phyloP scores from a whole-genome alignment of 2,797 vertebrate genomes.

The Halcyon smyrnensis region DNA sequence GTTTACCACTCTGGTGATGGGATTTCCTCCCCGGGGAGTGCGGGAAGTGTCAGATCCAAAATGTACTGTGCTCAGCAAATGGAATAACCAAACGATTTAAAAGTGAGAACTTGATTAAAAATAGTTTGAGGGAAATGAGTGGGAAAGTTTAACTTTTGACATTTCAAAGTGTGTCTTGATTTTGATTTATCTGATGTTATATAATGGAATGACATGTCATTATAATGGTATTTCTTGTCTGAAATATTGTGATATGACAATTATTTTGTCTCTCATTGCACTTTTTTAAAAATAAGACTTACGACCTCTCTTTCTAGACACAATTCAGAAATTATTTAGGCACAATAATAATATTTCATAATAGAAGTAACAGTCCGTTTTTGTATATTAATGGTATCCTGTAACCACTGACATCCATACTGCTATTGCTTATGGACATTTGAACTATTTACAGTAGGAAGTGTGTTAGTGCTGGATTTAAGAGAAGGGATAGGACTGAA shows the following conservation, averaged over 20 bases:
- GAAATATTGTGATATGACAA: background rate
- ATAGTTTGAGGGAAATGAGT: background rate
- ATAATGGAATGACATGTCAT: background rate
- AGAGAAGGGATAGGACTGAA: background rate
- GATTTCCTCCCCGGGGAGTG: background rate
- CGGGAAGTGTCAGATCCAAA: background rate
- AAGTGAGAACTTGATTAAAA: background rate
- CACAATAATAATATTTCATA: background rate
- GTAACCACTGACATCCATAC: fast-evolving
- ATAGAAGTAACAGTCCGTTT: background rate
- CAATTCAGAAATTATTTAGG: background rate
- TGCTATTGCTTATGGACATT: background rate
- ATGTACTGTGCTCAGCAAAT: background rate
- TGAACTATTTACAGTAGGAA: background rate
- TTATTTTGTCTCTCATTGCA: background rate
- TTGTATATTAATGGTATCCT: background rate
- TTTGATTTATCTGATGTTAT: background rate
- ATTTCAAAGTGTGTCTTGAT: background rate
- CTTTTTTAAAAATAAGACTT: background rate
- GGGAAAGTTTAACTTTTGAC: background rate
- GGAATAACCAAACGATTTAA: background rate
- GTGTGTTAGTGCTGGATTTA: background rate
- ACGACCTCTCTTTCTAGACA: background rate
- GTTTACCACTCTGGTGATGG: background rate
- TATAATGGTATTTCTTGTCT: background rate